Evolutionary conservation across 2,888 invertebrate species (phyloP), one percentile per base, ranked within the genome.

Genomic region (Nymphalis polychloros): DNA sequence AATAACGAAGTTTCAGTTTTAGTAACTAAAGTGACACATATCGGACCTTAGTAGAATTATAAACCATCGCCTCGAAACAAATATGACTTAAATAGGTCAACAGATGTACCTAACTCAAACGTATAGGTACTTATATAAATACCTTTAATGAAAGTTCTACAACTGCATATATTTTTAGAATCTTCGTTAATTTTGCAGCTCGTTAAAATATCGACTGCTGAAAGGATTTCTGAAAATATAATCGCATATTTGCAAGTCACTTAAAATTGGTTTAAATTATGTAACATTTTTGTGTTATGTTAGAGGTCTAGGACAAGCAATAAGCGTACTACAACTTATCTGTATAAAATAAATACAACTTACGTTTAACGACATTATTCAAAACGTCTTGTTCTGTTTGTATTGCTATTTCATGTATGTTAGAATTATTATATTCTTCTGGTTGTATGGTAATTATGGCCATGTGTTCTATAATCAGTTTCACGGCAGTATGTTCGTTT

Each of bases 391-490:
- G 41, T 41, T 55, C 47, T 50, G 63, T 70, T 67, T 67, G 60
- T 8, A 66, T 13, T 17, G 20, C 23, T 60, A 62, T 59, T 17
- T 62, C 67, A 27, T 19, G 20, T 47, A 13, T 23, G 1, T 49
- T 52, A 19, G 52, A 8, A 13, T 50, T 52, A 46, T 23, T n/a
- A 10, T 50, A 10, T 57, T 41, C 62, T 31, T 71, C 31, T 27
- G 70, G 68, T 41, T 41, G 23, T 20, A 74, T 71, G 19, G 64
- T 52, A 53, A 69, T 67, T 47, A 48, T 35, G 17, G 73, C 64
- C 46, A 72, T 35, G 27, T 48, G 64, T 53, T 64, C 23, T 8
- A 63, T 57, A 52, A 49, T 68, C 50, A 68, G 16, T n/a, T 57
- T 49, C 20, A 8, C 7, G 47, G 23, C 8, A n/a, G n/a, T 67